Percentiles rank a stretch among this genome's conserved stretches.
phyloP scores from a whole-genome alignment of 2,113 vertebrate genomes.

The Centropus bengalensis region DNA sequence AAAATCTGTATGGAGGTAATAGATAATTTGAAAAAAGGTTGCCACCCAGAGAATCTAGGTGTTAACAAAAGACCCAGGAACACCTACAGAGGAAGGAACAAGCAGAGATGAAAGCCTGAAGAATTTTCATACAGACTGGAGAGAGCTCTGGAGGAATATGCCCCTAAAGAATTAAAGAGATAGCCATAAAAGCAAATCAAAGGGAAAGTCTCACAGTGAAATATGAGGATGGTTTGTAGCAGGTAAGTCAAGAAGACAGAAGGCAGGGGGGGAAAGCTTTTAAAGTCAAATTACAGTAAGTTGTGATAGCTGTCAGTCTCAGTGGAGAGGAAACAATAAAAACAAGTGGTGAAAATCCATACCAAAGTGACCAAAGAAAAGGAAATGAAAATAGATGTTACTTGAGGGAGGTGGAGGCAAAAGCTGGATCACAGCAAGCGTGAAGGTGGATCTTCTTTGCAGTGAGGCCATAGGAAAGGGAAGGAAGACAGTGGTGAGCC shows the following conservation, averaged over 20 bases:
- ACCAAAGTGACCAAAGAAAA: not conserved
- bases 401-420: not conserved
- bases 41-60: constrained; percentile 5
- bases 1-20: not conserved
- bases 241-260: constrained; percentile 22
- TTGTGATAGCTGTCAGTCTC: not conserved
- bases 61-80: not conserved
- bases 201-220: constrained; percentile 7
- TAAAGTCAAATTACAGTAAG: constrained; percentile 30
- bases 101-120: constrained; percentile 20
- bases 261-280: constrained; percentile 18
- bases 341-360: not conserved
- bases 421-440: not conserved
- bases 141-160: constrained; percentile 23
- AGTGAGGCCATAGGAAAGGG: not conserved
- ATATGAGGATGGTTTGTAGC: not conserved
- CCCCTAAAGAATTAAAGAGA: constrained; percentile 43
- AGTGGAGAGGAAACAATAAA: not conserved
- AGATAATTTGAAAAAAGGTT: constrained; percentile 6
- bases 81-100: not conserved
- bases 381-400: not conserved
- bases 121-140: constrained; percentile 29
- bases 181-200: constrained; percentile 7
- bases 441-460: not conserved
- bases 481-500: not conserved